Conservation (phyloP, 2,797 vertebrate species). For the Uromys caudimaculatus region DNA sequence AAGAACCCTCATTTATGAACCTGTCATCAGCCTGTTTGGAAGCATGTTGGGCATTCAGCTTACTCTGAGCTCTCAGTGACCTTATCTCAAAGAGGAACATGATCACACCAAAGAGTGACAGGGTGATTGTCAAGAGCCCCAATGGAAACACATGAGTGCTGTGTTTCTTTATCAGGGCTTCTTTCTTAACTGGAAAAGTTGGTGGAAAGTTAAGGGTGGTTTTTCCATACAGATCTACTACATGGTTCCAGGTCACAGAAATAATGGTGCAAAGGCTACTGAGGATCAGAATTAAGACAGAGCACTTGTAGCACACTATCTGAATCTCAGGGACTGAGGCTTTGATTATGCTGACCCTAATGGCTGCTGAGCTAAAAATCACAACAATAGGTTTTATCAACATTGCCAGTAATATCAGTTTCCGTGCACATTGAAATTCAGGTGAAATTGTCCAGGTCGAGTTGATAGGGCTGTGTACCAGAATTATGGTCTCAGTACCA, state of each 20-base stretch:
- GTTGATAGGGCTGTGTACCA: neutral
- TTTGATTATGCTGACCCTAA: constrained; percentile 87
- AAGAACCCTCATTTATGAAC: neutral
- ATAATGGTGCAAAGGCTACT: no score
- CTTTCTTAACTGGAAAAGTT: constrained; percentile 65
- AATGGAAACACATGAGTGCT: neutral
- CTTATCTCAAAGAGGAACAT: constrained; percentile 84
- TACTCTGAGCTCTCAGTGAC: neutral
- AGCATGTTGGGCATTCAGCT: neutral
- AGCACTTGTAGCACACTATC: constrained; percentile 47
- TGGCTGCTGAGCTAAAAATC: constrained; percentile 77
- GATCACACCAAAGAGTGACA: constrained; percentile 83
- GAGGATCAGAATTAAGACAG: no score
- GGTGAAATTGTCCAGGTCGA: constrained; percentile 70
- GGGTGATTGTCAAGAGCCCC: constrained; percentile 65
- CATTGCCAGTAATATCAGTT: constrained; percentile 84
- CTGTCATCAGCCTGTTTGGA: accelerated
- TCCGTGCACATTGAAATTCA: constrained; percentile 88
- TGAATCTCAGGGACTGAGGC: constrained; percentile 66
- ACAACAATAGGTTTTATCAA: constrained; percentile 85
- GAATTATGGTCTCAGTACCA: neutral
- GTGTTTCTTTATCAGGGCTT: neutral
- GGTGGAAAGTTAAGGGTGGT: neutral
- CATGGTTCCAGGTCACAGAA: neutral
- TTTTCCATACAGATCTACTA: neutral